Base-by-base conservation (phyloP, 2,888 invertebrate genomes). In the Exocentrus adspersus region DNA sequence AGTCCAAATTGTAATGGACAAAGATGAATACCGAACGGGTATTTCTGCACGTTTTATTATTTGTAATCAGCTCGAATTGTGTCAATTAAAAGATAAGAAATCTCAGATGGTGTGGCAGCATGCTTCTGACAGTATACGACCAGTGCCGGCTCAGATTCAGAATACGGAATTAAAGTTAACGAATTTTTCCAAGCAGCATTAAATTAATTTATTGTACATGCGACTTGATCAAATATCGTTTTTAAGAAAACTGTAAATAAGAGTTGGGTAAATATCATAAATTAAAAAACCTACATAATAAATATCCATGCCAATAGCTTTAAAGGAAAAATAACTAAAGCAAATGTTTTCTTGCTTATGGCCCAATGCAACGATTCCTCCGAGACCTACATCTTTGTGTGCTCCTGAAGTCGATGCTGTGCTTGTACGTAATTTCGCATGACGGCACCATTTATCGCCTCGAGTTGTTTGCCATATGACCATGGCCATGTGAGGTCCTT, bases 41-140 rank as follows among this genome's bases (percentile, higher is more conserved):
- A 9, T 37, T 37, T 37, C 30, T 37, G 37, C 37, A 37, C 37
- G 14, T 37, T 14, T 37, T 37, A 37, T 12, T 4, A 37, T 14
- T 37, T 37, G 37, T 37, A 53, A 53, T 41, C 20, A 53, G 6
- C 37, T 41, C 16, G 4, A 53, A 21, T 53, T 53, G 10, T 53
- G 24, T 41, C 45, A 32, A 57, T 57, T 46, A 57, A 46, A 57
- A 46, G 45, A 57, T 57, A 57, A 57, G 45, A 46, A 54, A 51
- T 51, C 17, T 46, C 17, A 46, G 46, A 45, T 45, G 17, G 30
- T 30, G 19, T 32, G 46, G 10, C 46, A 28, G 21, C 56, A 46
- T 45, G 45, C 56, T 19, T 32, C 46, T 28, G 45, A 57, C 56
- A n/a, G n/a, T n/a, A 57, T n/a, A n/a, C 12, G 37, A n/a, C n/a